Conservation (phyloP, 2,113 vertebrate genomes). For the Baryphthengus martii region DNA sequence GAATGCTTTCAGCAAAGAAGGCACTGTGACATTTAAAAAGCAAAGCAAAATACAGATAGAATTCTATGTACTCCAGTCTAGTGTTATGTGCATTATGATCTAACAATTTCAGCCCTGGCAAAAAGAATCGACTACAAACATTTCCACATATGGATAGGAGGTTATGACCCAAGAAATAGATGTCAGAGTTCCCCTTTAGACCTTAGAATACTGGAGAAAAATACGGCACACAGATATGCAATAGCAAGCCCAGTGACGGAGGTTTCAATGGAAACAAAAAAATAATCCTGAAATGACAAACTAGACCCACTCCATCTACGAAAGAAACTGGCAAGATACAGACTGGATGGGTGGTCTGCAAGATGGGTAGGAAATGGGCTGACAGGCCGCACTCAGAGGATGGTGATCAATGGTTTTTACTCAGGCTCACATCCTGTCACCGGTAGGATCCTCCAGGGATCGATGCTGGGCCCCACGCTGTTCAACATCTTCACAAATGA, state of each 20-base stretch:
- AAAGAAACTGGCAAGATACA: neutral
- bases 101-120: neutral
- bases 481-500: neutral
- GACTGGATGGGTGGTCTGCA: neutral
- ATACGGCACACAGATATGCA: neutral
- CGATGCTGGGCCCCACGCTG: neutral
- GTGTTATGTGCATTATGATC: neutral
- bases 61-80: neutral
- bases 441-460: neutral
- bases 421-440: too few relatives aligned
- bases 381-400: neutral
- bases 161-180: neutral
- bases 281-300: neutral
- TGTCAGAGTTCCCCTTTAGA: neutral
- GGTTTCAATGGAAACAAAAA: neutral
- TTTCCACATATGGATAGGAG: neutral
- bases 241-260: neutral
- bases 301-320: neutral
- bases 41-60: neutral
- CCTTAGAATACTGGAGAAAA: neutral
- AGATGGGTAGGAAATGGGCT: neutral
- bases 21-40: slow-evolving; percentile 14
- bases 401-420: neutral
- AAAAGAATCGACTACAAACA: neutral
- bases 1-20: neutral